Conservation (phyloP, 1,140 invertebrate species). For the Aphis craccivora region DNA sequence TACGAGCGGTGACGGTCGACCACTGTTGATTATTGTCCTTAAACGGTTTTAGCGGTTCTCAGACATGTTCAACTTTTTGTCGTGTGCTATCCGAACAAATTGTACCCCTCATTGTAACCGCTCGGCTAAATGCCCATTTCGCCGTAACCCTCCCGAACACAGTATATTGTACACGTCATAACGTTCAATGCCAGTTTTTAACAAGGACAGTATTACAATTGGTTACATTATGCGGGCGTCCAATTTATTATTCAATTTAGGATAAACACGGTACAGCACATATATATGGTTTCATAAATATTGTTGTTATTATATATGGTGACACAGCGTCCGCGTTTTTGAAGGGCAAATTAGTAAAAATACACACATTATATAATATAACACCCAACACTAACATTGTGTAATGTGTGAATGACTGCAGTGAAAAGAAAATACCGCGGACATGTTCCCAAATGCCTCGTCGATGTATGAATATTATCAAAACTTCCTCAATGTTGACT, state of each 20-base stretch:
- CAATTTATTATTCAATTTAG: conserved; percentile 57
- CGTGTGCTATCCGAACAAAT: conserved; percentile 16
- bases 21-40: not conserved
- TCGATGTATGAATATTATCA: not conserved
- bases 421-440: not conserved
- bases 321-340: conserved; percentile 52
- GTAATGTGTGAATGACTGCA: not conserved
- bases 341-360: conserved; percentile 44
- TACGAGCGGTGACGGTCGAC: not conserved
- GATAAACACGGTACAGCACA: conserved; percentile 37
- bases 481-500: not conserved
- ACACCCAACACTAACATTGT: not conserved
- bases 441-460: not conserved
- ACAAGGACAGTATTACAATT: conserved; percentile 55
- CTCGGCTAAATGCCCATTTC: conserved; percentile 33
- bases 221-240: conserved; percentile 57
- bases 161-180: not conserved
- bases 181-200: conserved; percentile 42
- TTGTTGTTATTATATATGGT: conserved; percentile 36
- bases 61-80: not conserved
- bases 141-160: conserved; percentile 37
- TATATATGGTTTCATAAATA: conserved; percentile 41
- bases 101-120: not conserved
- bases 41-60: conserved; percentile 33
- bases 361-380: not conserved